Evolutionary conservation across 1,140 invertebrate species (phyloP), one percentile per base, ranked within the genome.

Genomic region (Eueides isabella): DNA sequence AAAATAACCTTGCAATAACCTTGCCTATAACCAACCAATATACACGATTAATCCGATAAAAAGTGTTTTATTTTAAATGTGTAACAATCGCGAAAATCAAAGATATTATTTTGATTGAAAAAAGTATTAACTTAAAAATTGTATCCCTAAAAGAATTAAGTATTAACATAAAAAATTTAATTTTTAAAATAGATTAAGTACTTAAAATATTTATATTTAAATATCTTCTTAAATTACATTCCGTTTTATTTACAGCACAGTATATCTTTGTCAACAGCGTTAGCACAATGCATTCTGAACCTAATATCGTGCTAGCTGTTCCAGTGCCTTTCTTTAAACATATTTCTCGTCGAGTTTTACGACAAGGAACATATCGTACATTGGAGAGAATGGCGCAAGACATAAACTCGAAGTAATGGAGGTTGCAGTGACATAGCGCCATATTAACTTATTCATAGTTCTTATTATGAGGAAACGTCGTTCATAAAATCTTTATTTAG

Each of bases 221-320:
- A 38, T 38, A 38, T 19, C 19, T 48, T 48, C n/a, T 19, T 19
- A 48, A 19, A 48, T n/a, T 48, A 48, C 16, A 19, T 48, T 6
- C 1, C 41, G 19, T 44, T 19, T 44, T 19, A 44, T 44, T 44
- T 19, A 44, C 41, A 44, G n/a, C 41, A 44, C 19, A 44, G 16
- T 5, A 44, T 44, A n/a, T 44, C 23, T 55, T 55, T 19, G 5
- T 12, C 9, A 2, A 12, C 2, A 26, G 19, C 19, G 48, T 55
- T 55, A 23, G 9, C 11, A 55, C 26, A 55, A 55, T 55, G 19
- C 19, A 55, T 55, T 12, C 7, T 55, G 23, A 55, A 55, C n/a
- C 48, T 55, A 55, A 55, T 55, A 55, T 26, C 9, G 19, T 11
- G 41, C n/a, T 48, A 48, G 48, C 48, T 26, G 48, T 55, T 55